phyloP scores from a whole-genome alignment of 2,113 vertebrate species.

The Tachysurus vachellii region DNA sequence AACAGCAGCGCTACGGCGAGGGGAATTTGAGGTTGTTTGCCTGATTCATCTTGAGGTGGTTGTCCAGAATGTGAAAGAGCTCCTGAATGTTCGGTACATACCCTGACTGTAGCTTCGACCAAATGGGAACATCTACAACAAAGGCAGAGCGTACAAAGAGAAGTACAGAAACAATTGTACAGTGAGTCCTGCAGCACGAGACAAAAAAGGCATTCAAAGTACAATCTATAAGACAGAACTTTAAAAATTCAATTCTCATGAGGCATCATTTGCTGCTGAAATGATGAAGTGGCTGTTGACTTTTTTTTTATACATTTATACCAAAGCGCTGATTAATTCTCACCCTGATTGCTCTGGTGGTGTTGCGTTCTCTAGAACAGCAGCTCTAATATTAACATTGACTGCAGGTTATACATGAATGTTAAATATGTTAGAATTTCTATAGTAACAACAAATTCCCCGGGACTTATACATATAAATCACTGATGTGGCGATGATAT shows the following conservation, averaged over 20 bases:
- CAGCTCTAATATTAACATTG: neutral
- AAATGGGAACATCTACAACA: conserved; percentile 71
- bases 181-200: neutral
- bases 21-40: conserved; percentile 65
- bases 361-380: neutral
- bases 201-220: neutral
- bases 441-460: neutral
- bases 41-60: conserved; percentile 75
- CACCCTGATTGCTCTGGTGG: neutral
- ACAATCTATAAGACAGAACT: neutral
- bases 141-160: neutral
- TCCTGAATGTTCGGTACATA: conserved; percentile 77
- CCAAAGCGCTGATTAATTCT: neutral
- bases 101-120: conserved; percentile 78
- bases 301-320: neutral
- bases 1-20: conserved; percentile 59
- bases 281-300: neutral
- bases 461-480: neutral
- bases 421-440: neutral
- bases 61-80: conserved; percentile 76
- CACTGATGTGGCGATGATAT: neutral
- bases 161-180: neutral
- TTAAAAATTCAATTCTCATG: too few relatives aligned
- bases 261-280: neutral
- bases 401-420: neutral